Evolutionary conservation across 1,140 invertebrate species (phyloP).

Genomic region (Cataglyphis hispanica): DNA sequence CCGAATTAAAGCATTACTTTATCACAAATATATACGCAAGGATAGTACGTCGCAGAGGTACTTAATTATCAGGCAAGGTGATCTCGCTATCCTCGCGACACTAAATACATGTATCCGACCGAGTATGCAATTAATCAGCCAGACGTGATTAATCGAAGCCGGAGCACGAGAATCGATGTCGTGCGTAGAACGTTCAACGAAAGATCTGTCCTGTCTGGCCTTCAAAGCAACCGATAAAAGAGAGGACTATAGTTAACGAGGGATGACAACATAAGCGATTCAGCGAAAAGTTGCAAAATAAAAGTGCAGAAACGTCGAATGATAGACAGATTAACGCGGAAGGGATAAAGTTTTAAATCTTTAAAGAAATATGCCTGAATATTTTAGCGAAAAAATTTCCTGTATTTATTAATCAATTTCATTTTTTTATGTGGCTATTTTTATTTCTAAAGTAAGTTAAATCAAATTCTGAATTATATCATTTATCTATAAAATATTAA

Average conservation of each 20-base stretch:
- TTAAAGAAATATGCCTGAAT: neutral
- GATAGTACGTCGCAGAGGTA: conserved; percentile 18
- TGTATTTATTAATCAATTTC: neutral
- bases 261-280: neutral
- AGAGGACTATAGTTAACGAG: conserved; percentile 7
- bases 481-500: too few relatives aligned
- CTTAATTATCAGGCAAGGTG: conserved; percentile 51
- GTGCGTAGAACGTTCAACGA: conserved; percentile 61
- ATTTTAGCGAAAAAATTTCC: neutral
- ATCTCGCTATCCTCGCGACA: conserved; percentile 58
- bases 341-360: neutral
- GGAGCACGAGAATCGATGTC: conserved; percentile 60
- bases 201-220: conserved; percentile 59
- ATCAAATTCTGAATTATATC: conserved; percentile 15
- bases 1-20: neutral
- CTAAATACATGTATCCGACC: conserved; percentile 69
- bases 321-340: conserved; percentile 75
- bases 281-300: neutral
- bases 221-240: conserved; percentile 33
- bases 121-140: conserved; percentile 71
- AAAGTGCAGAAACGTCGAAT: neutral
- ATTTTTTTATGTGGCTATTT: neutral
- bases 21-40: neutral
- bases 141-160: conserved; percentile 67
- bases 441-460: neutral